Percentiles rank a stretch among this genome's conserved stretches.
These are phyloP conservation scores for Heterochromis multidens DNA, from an alignment of 2,113 vertebrate genomes.

Conservation along the genomic window DNA sequence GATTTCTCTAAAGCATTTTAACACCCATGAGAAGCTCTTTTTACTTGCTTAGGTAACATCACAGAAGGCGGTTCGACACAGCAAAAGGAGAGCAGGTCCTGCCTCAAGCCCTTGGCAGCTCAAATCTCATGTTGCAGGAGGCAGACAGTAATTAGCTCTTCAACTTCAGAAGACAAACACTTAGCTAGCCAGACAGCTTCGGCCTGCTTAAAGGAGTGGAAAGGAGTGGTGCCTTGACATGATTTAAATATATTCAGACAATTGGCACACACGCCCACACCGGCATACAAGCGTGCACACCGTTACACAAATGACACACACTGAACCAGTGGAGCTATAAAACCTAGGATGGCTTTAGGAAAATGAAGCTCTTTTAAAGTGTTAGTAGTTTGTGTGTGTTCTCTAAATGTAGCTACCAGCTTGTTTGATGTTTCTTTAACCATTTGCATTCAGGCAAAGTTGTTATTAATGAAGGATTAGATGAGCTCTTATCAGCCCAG, in stretches of 20 bases:
- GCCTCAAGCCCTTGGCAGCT: conserved; percentile 51
- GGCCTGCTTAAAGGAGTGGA: conserved; percentile 16
- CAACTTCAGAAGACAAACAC: conserved; percentile 59
- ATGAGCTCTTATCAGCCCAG: conserved; percentile 14
- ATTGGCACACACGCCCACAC: neutral
- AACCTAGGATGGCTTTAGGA: neutral
- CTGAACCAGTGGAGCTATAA: neutral
- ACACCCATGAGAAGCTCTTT: conserved; percentile 21
- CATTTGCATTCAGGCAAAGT: neutral
- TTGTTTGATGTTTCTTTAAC: conserved; percentile 25
- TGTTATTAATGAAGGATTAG: conserved; percentile 36
- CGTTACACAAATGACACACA: neutral
- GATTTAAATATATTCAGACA: conserved; percentile 5
- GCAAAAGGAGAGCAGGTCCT: conserved; percentile 27
- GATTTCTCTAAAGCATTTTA: conserved; percentile 4
- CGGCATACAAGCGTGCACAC: neutral
- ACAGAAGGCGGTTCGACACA: neutral
- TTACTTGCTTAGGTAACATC: conserved; percentile 23
- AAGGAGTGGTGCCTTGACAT: conserved; percentile 4
- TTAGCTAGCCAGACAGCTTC: conserved; percentile 19
- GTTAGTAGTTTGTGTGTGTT: neutral
- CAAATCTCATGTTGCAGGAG: conserved; percentile 34
- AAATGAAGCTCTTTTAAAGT: neutral
- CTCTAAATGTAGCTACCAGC: neutral
- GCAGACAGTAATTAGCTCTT: conserved; percentile 61